Evolutionary conservation across 2,113 vertebrate genomes (phyloP), one percentile per base, ranked within the genome.

Genomic region (Pungitius pungitius): DNA sequence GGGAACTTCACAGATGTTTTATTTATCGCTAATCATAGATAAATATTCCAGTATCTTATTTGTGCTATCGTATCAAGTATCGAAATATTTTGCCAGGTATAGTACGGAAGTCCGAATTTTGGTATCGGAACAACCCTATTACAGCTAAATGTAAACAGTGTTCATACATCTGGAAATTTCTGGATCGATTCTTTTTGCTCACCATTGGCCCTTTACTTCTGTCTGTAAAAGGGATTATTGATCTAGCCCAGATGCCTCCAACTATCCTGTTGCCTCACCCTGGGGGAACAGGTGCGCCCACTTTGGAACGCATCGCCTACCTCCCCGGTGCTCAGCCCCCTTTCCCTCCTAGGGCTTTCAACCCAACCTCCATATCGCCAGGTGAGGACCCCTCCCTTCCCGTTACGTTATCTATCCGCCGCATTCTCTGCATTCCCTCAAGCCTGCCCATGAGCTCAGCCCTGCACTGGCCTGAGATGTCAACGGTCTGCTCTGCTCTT

Each of bases 201-300:
- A 95, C 73, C 91, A 86, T 81, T 94, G 89, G 88, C 89, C 93
- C 89, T 89, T 91, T 94, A 94, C 90, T 95, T 94, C 90, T 93
- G 94, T 95, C 90, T 91, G 91, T 92, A 92, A 92, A 94, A 99
- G 98, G 97, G 93, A 99, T 99, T 87, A 98, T 99, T 93, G 97
- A 99, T 93, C 94, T 99, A 94, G 97, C 96, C 92, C 97, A 97
- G 90, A 99, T 99, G 97, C 95, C 98, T 90, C 97, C 97, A 89
- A 94, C 97, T 87, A 97, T 99, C 93, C 91, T 99, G 93, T 97
- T 99, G 92, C 96, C 98, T 95, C 97, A 99, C 85, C 96, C 96
- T 63, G 97, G 96, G 90, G 98, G 96, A 87, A 95, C 96, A 61
- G 97, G 95, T 91, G 95, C 96, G 77, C 97, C 97, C 77, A 96